Conservation (phyloP, 1,140 invertebrate genomes). For the Platyura marginata region DNA sequence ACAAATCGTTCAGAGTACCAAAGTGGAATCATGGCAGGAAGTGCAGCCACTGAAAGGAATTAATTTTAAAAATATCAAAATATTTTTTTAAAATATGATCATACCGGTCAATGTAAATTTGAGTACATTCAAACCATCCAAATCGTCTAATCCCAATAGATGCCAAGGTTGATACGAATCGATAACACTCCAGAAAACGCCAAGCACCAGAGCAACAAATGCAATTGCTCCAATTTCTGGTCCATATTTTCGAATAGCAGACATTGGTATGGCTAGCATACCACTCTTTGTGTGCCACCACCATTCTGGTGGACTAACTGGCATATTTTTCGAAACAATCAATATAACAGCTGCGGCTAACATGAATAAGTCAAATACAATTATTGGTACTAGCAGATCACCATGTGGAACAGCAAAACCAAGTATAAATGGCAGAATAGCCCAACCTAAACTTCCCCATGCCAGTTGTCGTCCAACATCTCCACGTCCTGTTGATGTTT, state of each 20-base stretch:
- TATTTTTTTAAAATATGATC: neutral
- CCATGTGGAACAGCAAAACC: neutral
- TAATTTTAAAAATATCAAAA: neutral
- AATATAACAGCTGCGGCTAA: neutral
- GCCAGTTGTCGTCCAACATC: conserved; percentile 64
- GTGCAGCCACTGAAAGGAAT: too few species aligned
- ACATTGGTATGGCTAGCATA: conserved; percentile 51
- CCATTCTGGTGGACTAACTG: conserved; percentile 57
- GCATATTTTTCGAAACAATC: conserved; percentile 34
- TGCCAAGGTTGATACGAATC: conserved; percentile 34
- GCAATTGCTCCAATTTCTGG: conserved; percentile 48
- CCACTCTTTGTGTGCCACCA: conserved; percentile 64
- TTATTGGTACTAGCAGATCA: neutral
- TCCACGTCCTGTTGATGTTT: conserved; percentile 56
- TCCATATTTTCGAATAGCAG: conserved; percentile 46
- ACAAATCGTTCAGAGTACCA: conserved; percentile 64
- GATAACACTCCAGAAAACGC: conserved; percentile 57
- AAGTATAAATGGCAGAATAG: neutral
- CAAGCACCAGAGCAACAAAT: conserved; percentile 46
- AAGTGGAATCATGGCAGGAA: conserved; percentile 50
- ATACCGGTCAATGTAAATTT: neutral
- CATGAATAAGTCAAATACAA: neutral
- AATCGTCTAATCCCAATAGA: neutral
- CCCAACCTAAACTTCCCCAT: conserved; percentile 52
- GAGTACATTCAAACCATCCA: neutral